A percentile compares a stretch with the other conserved stretches of the same genome.
Evolutionary conservation across 2,888 invertebrate genomes (phyloP).

Genomic region (Frankliniella fusca): DNA sequence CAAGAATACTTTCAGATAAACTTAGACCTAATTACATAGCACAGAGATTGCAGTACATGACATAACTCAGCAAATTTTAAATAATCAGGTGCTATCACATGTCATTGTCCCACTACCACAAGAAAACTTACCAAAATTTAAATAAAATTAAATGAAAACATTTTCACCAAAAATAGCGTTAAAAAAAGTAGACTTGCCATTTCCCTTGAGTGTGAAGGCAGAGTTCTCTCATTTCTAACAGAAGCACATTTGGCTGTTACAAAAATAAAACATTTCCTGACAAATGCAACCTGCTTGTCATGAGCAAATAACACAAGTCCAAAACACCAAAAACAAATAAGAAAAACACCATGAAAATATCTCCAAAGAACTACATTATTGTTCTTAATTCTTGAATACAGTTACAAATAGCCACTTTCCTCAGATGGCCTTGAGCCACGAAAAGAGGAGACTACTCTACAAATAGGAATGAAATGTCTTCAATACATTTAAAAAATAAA

Average conservation of each 20-base stretch:
- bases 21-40: background rate
- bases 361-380: constrained; percentile 7
- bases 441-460: background rate
- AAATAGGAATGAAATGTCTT: background rate
- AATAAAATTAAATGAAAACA: background rate
- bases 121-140: too few species aligned
- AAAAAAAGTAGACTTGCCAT: constrained; percentile 12
- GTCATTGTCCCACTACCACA: background rate
- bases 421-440: background rate
- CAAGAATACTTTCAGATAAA: background rate
- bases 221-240: background rate
- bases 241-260: background rate
- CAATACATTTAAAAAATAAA: background rate
- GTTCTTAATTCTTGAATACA: background rate
- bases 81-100: background rate
- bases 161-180: background rate
- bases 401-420: background rate
- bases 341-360: background rate
- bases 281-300: constrained; percentile 15
- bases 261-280: constrained; percentile 21
- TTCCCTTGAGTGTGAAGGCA: background rate
- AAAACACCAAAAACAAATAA: background rate
- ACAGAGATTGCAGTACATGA: background rate
- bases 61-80: background rate
- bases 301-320: background rate